Base-by-base conservation (phyloP, 2,113 vertebrate species). In the Naja naja region DNA sequence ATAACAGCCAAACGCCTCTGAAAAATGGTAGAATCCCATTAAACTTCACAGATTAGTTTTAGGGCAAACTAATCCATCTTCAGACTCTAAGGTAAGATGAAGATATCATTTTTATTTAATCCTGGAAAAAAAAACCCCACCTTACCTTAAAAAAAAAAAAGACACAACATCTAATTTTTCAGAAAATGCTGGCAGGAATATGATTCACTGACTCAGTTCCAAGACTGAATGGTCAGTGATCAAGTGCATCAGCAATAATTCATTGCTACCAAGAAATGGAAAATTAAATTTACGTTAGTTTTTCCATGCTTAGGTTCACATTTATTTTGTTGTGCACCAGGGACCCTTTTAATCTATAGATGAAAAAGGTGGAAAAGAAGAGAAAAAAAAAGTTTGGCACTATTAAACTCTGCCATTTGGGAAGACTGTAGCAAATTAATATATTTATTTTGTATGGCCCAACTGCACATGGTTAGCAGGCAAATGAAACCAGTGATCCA, bases 251-350 rank as follows among this genome's bases (percentile, higher is more conserved):
- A 95, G 60, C 91, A 94, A 92, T 94, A 91, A 93, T 92, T 91
- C 90, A 93, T 91, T 93, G 89, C 91, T 81, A 87, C 39, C 89
- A 93, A 95, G 92, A 94, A 93, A 95, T 88, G 94, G 94, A 95
- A 92, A 95, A 94, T 94, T 94, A 95, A 96, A 96, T 94, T 95
- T 93, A 6, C 95, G 95, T 96, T 97, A 96, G 95, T 95, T 89
- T 89, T 91, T 23, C 47, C 74, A 89, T 74, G 49, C 87, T 22
- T 60, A 89, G 30, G 90, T 34, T 45, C 90, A 91, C 87, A 93
- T 91, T 74, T 87, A 47, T 89, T 91, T 91, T 93, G 54, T 90
- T 64, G 74, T 43, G 54, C 52, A 81, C 85, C 89, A 90, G 87
- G n/a, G 69, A 90, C n/a, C 12, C 90, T 87, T 93, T 90, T 86